These are phyloP conservation scores for Enteromius radiatus DNA, from an alignment of 2,797 vertebrate species.

Conservation along the genomic window DNA sequence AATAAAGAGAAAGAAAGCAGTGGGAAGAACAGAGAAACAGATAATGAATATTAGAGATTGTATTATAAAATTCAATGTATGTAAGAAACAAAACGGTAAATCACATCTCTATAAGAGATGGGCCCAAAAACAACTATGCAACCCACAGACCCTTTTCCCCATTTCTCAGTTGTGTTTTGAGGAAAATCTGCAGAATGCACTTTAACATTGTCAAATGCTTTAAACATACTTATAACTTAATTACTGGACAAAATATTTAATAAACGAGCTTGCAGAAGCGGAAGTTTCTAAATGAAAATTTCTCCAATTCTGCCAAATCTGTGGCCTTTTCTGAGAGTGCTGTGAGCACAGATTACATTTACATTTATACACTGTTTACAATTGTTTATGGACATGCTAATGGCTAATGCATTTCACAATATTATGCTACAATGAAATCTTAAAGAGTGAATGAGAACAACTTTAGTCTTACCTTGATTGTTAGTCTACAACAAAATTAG, in stretches of 20 bases:
- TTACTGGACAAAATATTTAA: background rate
- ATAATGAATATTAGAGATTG: conserved; percentile 33
- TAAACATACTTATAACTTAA: background rate
- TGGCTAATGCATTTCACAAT: background rate
- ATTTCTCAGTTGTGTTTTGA: background rate
- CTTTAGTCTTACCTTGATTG: background rate
- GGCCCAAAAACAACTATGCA: background rate
- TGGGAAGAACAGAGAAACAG: conserved; percentile 45
- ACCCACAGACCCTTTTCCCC: background rate
- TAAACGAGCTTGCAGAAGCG: background rate
- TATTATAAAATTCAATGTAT: conserved; percentile 23
- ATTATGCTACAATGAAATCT: background rate
- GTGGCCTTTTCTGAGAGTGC: background rate
- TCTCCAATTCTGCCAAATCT: background rate
- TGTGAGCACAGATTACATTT: background rate
- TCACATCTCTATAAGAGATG: background rate
- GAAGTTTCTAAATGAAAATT: background rate
- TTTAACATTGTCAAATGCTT: conserved; percentile 7
- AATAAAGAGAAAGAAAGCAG: conserved; percentile 27
- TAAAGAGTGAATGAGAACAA: background rate
- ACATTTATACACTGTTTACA: background rate
- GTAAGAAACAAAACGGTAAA: conserved; percentile 9
- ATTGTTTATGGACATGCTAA: background rate
- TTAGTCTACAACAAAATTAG: background rate
- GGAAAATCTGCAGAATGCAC: conserved; percentile 7